phyloP scores from a whole-genome alignment of 2,113 vertebrate genomes.

The Scatophagus argus region DNA sequence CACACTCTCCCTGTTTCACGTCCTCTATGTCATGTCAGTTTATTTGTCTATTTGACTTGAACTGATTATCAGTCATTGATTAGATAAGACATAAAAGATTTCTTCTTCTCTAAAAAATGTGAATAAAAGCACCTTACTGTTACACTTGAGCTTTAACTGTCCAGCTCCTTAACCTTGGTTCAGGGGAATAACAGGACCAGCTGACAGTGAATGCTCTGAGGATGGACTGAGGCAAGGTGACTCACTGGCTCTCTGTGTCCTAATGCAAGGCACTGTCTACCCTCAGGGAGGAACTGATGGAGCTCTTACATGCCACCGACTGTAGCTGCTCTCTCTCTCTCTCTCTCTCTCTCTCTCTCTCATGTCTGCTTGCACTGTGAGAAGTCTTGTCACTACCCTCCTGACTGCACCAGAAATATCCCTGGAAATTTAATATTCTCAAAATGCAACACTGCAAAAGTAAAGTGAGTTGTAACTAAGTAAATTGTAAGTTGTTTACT shows the following conservation, averaged over 20 bases:
- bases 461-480: too few relatives aligned
- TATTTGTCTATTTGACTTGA: neutral
- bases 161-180: constrained; percentile 65
- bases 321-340: constrained; percentile 1
- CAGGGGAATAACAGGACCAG: constrained; percentile 49
- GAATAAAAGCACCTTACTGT: constrained; percentile 21
- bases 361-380: constrained; percentile 21
- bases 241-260: constrained; percentile 65
- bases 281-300: constrained; percentile 70
- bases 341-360: neutral
- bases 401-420: constrained; percentile 29
- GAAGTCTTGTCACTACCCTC: constrained; percentile 16
- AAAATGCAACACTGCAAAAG: neutral
- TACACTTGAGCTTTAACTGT: constrained; percentile 28
- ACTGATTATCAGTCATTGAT: neutral
- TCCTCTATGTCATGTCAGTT: too few relatives aligned
- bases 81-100: neutral
- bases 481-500: neutral
- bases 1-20: neutral
- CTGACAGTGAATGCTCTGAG: constrained; percentile 72
- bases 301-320: constrained; percentile 64
- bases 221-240: constrained; percentile 76
- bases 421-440: constrained; percentile 8
- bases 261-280: constrained; percentile 64
- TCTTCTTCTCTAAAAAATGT: neutral